Evolutionary conservation across 2,888 invertebrate species (phyloP).

Genomic region (Aleiodes testaceus): DNA sequence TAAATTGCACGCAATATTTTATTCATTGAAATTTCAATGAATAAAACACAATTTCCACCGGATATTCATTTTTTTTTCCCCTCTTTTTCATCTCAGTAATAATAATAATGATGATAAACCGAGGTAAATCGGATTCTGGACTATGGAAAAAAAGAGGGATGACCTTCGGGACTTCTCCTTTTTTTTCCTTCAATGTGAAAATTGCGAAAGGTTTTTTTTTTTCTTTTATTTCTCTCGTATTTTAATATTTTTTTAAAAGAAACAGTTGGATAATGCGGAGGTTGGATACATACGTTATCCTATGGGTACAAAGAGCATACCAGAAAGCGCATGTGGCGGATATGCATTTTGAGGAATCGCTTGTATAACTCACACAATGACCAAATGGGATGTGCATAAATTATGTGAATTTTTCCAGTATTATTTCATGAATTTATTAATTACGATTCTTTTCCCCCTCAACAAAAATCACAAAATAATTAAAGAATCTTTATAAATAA

Average conservation of each 20-base stretch:
- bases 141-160: neutral
- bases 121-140: neutral
- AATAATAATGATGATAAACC: neutral
- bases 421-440: no score
- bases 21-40: constrained; percentile 12
- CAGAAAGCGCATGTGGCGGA: constrained; percentile 21
- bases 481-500: no score
- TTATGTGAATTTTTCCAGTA: no score
- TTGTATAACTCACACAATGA: constrained; percentile 7
- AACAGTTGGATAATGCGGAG: constrained; percentile 15
- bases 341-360: constrained; percentile 21
- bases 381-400: neutral
- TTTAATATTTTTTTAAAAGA: neutral
- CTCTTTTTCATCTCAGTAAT: neutral
- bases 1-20: constrained; percentile 36
- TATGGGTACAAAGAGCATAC: constrained; percentile 12
- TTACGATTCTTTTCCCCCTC: no score
- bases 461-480: no score
- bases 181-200: constrained; percentile 17
- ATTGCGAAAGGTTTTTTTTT: constrained; percentile 5
- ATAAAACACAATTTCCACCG: constrained; percentile 28
- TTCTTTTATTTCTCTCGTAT: neutral
- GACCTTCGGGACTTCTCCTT: neutral
- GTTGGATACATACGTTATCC: neutral
- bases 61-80: constrained; percentile 19